Conservation (phyloP, 2,888 invertebrate genomes). For the Caenorhabditis drosophilae region DNA sequence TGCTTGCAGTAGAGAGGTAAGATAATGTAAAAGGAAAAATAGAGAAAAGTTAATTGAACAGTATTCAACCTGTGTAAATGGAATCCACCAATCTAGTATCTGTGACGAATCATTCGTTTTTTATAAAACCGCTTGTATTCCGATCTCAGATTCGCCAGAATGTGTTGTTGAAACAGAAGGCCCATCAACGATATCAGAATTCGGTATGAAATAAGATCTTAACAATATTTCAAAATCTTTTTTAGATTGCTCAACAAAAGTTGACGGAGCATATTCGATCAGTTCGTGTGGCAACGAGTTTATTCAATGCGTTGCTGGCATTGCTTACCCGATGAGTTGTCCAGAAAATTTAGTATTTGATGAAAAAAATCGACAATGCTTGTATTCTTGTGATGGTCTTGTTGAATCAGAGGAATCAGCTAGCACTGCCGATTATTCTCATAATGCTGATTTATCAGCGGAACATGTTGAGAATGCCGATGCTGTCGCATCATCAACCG, state of each 20-base stretch:
- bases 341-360: constrained; percentile 18
- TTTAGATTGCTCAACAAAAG: constrained; percentile 20
- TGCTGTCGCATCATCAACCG: neutral
- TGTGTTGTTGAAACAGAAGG: constrained; percentile 12
- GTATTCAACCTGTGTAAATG: constrained; percentile 30
- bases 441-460: no score
- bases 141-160: constrained; percentile 20
- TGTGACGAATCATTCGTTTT: constrained; percentile 27
- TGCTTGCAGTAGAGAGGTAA: constrained; percentile 26
- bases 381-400: constrained; percentile 19
- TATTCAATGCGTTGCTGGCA: constrained; percentile 15
- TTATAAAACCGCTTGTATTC: constrained; percentile 12
- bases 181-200: constrained; percentile 2
- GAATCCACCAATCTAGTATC: constrained; percentile 12
- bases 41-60: no score
- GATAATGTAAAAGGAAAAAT: no score
- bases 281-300: constrained; percentile 11
- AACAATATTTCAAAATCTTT: neutral
- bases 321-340: constrained; percentile 18
- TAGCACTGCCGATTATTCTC: no score
- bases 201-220: neutral
- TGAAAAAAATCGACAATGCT: constrained; percentile 9
- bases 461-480: neutral
- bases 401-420: neutral
- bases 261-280: constrained; percentile 11